Evolutionary conservation across 2,113 vertebrate species (phyloP).

Genomic region (Oncorhynchus tshawytscha): DNA sequence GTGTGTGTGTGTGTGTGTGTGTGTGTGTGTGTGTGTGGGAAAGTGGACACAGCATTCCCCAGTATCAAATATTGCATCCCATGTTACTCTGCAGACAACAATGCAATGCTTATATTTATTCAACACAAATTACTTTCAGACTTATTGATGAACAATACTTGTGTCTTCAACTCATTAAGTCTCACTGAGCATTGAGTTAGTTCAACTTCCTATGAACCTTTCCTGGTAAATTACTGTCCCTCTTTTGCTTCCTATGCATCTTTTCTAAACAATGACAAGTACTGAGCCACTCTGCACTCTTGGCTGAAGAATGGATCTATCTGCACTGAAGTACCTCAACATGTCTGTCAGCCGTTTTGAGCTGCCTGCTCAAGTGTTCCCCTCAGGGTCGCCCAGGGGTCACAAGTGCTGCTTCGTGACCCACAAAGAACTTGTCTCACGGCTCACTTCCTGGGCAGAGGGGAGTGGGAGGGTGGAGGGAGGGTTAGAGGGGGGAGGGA

Average conservation of each 20-base stretch:
- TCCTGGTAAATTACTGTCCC: neutral
- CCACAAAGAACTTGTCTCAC: neutral
- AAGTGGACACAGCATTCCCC: neutral
- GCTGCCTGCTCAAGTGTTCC: slow-evolving; percentile 2
- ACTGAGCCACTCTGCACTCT: neutral
- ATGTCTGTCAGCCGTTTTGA: slow-evolving; percentile 5
- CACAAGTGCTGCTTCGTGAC: neutral
- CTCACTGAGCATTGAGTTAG: neutral
- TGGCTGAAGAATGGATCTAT: neutral
- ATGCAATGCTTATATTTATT: too few species aligned
- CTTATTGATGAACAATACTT: neutral
- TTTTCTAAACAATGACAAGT: neutral
- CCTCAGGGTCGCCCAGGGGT: slow-evolving; percentile 19
- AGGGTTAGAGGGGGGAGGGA: neutral
- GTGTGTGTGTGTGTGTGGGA: too few species aligned
- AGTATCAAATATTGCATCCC: neutral
- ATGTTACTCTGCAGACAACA: neutral
- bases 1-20: too few species aligned
- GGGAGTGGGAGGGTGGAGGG: neutral
- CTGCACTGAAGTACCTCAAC: neutral
- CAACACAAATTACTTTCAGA: neutral
- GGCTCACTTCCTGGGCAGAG: slow-evolving; percentile 11
- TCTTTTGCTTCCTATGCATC: neutral
- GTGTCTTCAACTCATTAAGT: neutral
- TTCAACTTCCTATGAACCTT: neutral